phyloP scores from a whole-genome alignment of 2,797 vertebrate species.

The Argentina silus region DNA sequence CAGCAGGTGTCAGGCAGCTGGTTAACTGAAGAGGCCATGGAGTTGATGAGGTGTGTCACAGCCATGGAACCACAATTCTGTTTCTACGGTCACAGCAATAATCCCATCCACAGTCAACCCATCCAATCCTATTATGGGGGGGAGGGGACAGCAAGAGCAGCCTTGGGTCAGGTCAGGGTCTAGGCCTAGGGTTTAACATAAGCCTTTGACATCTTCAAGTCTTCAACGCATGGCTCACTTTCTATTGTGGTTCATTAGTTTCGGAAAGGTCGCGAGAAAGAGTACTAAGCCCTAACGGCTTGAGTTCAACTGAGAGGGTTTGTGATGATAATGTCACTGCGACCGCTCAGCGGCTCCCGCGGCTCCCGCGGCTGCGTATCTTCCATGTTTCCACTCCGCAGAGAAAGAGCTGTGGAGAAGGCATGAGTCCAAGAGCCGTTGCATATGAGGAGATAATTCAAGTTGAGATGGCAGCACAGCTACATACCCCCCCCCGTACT shows the following conservation, averaged over 20 bases:
- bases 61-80: no score
- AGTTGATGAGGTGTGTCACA: background rate
- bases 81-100: background rate
- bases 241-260: background rate
- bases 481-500: background rate
- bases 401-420: constrained; percentile 22
- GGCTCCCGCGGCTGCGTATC: background rate
- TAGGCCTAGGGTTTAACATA: background rate
- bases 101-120: background rate
- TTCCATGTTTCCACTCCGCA: background rate
- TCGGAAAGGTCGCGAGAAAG: constrained; percentile 27
- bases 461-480: constrained; percentile 11
- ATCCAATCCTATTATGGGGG: no score
- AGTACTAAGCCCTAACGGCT: constrained; percentile 6
- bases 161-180: no score
- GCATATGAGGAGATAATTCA: constrained; percentile 36
- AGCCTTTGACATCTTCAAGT: background rate
- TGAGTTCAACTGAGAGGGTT: constrained; percentile 3
- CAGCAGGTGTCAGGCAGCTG: background rate
- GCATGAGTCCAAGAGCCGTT: constrained; percentile 32
- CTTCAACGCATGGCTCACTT: background rate
- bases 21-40: background rate
- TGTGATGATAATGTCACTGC: background rate
- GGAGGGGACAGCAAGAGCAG: no score
- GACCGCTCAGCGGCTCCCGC: background rate